Conservation (phyloP, 2,113 vertebrate species). For the Boulengerochromis microlepis region DNA sequence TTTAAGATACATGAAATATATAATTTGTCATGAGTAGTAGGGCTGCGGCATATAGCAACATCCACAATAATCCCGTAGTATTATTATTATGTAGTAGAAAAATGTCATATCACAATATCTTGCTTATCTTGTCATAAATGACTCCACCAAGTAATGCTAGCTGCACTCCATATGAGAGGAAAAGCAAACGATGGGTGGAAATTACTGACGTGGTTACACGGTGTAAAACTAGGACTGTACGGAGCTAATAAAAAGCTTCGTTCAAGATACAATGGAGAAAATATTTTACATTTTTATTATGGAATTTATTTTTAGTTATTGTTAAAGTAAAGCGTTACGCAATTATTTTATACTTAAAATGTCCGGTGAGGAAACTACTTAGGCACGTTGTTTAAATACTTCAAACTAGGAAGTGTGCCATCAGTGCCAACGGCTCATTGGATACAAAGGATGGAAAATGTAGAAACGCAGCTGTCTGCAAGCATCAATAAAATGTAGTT, state of each 20-base stretch:
- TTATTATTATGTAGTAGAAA: neutral
- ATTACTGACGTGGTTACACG: neutral
- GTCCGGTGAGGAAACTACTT: neutral
- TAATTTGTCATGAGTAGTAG: fast-evolving
- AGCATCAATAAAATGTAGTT: neutral
- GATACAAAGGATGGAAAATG: neutral
- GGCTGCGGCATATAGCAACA: fast-evolving
- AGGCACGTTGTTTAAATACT: fast-evolving
- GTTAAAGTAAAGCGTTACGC: fast-evolving
- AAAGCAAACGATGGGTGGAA: neutral
- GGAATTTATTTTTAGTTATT: neutral
- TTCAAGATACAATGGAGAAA: neutral
- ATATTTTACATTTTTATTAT: neutral
- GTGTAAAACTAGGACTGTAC: neutral
- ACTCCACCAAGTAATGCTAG: neutral
- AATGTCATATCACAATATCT: neutral
- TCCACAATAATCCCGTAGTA: neutral
- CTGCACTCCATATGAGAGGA: neutral
- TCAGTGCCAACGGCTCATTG: neutral
- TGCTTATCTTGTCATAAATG: neutral
- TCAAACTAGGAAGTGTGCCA: neutral
- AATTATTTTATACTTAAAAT: neutral
- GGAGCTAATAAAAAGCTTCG: fast-evolving
- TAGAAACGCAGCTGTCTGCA: fast-evolving
- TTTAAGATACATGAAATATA: neutral